phyloP scores from a whole-genome alignment of 2,797 vertebrate genomes.

The Sarcoramphus papa region DNA sequence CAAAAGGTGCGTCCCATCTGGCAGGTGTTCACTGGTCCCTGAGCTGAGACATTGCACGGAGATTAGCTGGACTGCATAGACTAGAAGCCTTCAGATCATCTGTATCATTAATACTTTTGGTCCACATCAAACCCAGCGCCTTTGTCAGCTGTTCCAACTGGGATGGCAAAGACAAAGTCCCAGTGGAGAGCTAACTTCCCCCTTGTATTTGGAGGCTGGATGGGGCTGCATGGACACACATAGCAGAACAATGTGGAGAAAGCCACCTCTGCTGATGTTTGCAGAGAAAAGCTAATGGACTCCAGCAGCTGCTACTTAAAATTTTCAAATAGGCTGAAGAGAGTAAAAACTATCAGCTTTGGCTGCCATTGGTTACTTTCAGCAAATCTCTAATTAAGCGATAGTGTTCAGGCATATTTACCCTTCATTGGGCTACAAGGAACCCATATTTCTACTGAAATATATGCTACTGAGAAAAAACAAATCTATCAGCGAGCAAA shows the following conservation, averaged over 20 bases:
- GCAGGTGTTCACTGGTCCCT: neutral
- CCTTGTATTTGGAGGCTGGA: neutral
- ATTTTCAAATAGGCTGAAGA: neutral
- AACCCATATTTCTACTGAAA: constrained; percentile 50
- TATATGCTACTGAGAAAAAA: constrained; percentile 28
- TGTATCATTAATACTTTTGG: neutral
- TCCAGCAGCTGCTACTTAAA: neutral
- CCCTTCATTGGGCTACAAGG: neutral
- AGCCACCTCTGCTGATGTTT: neutral
- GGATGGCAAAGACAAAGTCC: neutral
- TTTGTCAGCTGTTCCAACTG: neutral
- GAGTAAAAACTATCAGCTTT: neutral
- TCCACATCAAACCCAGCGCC: neutral
- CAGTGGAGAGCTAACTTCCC: neutral
- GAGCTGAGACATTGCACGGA: neutral
- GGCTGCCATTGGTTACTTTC: neutral
- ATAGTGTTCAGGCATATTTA: neutral
- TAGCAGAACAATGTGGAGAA: neutral
- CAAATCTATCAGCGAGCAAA: constrained; percentile 59
- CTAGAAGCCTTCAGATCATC: neutral
- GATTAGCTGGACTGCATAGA: neutral
- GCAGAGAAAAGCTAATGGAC: neutral
- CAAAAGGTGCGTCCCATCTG: neutral
- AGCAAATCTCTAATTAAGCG: neutral
- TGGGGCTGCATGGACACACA: neutral